Percentiles rank a stretch among this genome's conserved stretches.
Conservation (phyloP, 2,888 invertebrate genomes). For the Helobdella robusta region DNA sequence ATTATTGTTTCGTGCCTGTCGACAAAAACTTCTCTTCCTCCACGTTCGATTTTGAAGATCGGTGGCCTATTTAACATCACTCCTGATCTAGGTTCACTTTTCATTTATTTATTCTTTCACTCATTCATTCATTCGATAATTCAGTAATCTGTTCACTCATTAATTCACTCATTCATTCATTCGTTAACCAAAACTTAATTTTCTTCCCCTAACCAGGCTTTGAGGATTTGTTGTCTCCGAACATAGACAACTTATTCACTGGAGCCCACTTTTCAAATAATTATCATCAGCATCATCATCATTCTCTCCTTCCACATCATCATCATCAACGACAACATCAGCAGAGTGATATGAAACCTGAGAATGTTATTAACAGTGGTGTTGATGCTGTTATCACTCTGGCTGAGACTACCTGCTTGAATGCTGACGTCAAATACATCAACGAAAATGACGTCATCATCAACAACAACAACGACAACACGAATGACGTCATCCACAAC, state of each 20-base stretch:
- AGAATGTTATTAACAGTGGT: too few relatives aligned
- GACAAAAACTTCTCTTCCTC: not conserved
- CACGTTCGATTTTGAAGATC: slow-evolving; percentile 24
- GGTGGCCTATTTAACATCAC: slow-evolving; percentile 28
- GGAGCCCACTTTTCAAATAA: not conserved
- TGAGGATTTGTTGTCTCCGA: slow-evolving; percentile 13
- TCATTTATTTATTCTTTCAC: not conserved
- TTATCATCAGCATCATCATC: not conserved
- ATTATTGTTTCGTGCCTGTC: slow-evolving; percentile 3
- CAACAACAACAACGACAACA: too few relatives aligned
- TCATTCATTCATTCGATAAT: not conserved
- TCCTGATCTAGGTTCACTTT: not conserved
- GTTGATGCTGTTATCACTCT: too few relatives aligned
- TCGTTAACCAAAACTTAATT: not conserved
- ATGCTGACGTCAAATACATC: too few relatives aligned
- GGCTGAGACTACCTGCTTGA: too few relatives aligned
- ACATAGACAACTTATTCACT: too few relatives aligned
- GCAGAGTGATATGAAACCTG: too few relatives aligned
- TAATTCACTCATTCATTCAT: not conserved
- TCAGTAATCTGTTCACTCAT: not conserved
- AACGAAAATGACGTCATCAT: too few relatives aligned
- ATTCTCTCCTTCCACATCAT: not conserved
- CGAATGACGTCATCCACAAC: too few relatives aligned
- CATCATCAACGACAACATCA: not conserved
- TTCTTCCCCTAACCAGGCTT: not conserved